A percentile compares a stretch with the other conserved stretches of the same genome.
Conservation (phyloP, 2,797 vertebrate genomes). For the Myotis findleyi region DNA sequence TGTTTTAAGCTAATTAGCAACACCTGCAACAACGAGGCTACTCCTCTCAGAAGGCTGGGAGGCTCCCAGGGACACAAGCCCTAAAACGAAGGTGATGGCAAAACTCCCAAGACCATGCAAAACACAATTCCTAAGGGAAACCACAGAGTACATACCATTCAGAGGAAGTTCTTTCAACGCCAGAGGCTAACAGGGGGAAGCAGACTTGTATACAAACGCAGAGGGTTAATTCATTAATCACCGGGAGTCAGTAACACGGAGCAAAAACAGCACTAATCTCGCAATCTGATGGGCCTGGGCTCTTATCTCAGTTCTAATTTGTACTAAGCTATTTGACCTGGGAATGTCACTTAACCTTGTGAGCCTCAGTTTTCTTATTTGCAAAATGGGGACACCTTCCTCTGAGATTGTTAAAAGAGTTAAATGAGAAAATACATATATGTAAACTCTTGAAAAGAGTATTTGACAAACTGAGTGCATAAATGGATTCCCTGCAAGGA, state of each 20-base stretch:
- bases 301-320: background rate
- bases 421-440: background rate
- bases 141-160: conserved; percentile 24
- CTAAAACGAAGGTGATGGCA: background rate
- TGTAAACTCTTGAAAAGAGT: background rate
- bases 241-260: background rate
- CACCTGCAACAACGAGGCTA: background rate
- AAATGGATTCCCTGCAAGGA: background rate
- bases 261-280: background rate
- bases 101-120: background rate
- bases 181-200: background rate
- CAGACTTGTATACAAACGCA: background rate
- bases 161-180: background rate
- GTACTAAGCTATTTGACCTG: background rate
- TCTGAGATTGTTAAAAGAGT: background rate
- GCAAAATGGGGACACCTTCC: background rate
- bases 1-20: background rate
- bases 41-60: background rate
- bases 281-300: background rate
- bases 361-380: background rate
- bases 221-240: background rate
- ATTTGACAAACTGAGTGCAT: background rate
- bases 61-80: conserved; percentile 14
- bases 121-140: conserved; percentile 49
- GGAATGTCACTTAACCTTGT: background rate